A percentile compares a stretch with the other conserved stretches of the same genome.
Conservation (phyloP, 2,888 invertebrate genomes). For the Lithosia quadra region DNA sequence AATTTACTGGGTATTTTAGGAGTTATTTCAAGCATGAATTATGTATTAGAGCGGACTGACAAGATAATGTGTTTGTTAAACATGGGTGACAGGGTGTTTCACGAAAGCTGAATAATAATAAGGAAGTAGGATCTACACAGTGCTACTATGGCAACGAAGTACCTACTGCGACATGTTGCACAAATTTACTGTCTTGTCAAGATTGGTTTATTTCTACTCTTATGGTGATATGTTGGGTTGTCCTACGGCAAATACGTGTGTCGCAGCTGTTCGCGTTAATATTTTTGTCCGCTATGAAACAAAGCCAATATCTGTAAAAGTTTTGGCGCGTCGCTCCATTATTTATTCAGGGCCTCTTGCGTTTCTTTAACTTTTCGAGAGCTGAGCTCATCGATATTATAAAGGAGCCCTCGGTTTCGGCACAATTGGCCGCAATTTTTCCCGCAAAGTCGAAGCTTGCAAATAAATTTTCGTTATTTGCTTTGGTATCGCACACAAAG, state of each 20-base stretch:
- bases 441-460: conserved; percentile 48
- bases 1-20: not conserved
- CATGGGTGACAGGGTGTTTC: conserved; percentile 1
- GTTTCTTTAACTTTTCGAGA: conserved; percentile 70
- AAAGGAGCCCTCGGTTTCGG: conserved; percentile 49
- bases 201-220: conserved; percentile 32
- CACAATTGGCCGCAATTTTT: conserved; percentile 64
- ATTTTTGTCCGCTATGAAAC: conserved; percentile 72
- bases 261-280: conserved; percentile 72
- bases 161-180: not conserved
- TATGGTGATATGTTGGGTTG: conserved; percentile 29
- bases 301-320: conserved; percentile 80
- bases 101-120: conserved; percentile 20
- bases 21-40: conserved; percentile 11
- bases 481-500: conserved; percentile 33
- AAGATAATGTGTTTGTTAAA: conserved; percentile 16
- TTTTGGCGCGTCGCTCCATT: conserved; percentile 68
- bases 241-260: conserved; percentile 48
- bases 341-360: conserved; percentile 76
- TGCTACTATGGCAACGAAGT: not conserved
- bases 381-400: conserved; percentile 60
- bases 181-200: conserved; percentile 12
- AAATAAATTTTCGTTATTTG: conserved; percentile 52
- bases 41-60: conserved; percentile 10
- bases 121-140: conserved; percentile 5